Conservation (phyloP, 2,797 vertebrate genomes). For the Margarornis squamiger region DNA sequence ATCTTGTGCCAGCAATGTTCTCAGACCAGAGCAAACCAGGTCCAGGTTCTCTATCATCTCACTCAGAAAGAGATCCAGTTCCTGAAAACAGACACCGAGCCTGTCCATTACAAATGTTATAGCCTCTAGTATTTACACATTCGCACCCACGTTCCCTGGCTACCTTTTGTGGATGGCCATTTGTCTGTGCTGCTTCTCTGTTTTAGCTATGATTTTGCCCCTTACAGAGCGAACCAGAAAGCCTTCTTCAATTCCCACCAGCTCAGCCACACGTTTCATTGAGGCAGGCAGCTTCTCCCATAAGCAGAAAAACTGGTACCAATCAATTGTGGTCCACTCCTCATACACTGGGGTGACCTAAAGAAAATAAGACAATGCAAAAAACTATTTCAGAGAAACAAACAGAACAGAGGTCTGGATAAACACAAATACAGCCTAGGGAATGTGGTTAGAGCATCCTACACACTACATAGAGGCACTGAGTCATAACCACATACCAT, state of each 20-base stretch:
- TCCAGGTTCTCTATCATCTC: not conserved
- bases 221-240: conserved; percentile 92
- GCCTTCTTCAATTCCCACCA: conserved; percentile 95
- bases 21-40: not conserved
- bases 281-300: conserved; percentile 94
- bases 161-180: conserved; percentile 97
- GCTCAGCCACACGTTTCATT: conserved; percentile 94
- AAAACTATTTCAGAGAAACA: conserved; percentile 8
- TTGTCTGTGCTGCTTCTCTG: conserved; percentile 91
- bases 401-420: not conserved
- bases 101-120: not conserved
- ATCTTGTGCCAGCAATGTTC: not conserved
- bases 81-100: not conserved
- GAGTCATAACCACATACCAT: not conserved
- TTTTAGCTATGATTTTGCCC: conserved; percentile 88
- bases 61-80: not conserved
- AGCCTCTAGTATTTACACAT: not conserved
- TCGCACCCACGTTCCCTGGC: not conserved
- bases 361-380: not conserved
- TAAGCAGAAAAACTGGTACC: conserved; percentile 96
- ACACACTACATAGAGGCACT: not conserved
- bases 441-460: not conserved
- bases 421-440: conserved; percentile 5
- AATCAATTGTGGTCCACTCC: conserved; percentile 94
- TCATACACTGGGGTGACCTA: conserved; percentile 94